These are phyloP conservation scores for Siphamia tubifer DNA, from an alignment of 2,113 vertebrate genomes.

Conservation along the genomic window DNA sequence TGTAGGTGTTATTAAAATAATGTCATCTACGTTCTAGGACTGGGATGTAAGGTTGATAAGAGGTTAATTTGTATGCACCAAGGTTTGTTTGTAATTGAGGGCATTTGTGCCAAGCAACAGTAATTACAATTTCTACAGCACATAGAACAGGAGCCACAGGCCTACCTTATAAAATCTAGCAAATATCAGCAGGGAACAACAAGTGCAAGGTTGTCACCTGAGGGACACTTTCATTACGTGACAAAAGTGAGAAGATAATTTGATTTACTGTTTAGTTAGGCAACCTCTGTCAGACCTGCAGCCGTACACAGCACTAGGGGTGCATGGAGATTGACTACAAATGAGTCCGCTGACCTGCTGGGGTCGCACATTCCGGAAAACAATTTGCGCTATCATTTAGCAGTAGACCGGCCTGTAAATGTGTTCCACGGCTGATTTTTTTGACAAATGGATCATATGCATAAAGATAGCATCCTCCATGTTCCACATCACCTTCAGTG, in stretches of 20 bases:
- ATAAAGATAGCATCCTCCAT: conserved; percentile 26
- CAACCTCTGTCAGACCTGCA: conserved; percentile 78
- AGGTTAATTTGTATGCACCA: conserved; percentile 39
- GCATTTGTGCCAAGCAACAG: conserved; percentile 56
- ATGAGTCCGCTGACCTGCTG: conserved; percentile 81
- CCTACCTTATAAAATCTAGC: conserved; percentile 67
- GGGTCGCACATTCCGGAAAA: conserved; percentile 72
- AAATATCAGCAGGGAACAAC: conserved; percentile 72
- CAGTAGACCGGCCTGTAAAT: conserved; percentile 32
- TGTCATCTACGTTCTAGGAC: too few relatives aligned
- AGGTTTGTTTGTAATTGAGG: conserved; percentile 64
- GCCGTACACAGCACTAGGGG: conserved; percentile 67
- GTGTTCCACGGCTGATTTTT: conserved; percentile 54
- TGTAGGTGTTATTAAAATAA: too few relatives aligned
- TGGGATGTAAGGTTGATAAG: neutral
- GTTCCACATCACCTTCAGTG: conserved; percentile 2
- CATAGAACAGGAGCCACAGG: conserved; percentile 38
- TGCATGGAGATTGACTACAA: conserved; percentile 80
- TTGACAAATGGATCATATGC: conserved; percentile 49
- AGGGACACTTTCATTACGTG: conserved; percentile 75
- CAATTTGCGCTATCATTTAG: conserved; percentile 63
- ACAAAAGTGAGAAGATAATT: conserved; percentile 80
- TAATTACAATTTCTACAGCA: conserved; percentile 61
- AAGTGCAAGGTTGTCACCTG: conserved; percentile 71
- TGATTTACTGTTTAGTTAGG: conserved; percentile 84